These are phyloP conservation scores for Agrilus mali DNA, from an alignment of 2,888 invertebrate genomes.

Conservation along the genomic window DNA sequence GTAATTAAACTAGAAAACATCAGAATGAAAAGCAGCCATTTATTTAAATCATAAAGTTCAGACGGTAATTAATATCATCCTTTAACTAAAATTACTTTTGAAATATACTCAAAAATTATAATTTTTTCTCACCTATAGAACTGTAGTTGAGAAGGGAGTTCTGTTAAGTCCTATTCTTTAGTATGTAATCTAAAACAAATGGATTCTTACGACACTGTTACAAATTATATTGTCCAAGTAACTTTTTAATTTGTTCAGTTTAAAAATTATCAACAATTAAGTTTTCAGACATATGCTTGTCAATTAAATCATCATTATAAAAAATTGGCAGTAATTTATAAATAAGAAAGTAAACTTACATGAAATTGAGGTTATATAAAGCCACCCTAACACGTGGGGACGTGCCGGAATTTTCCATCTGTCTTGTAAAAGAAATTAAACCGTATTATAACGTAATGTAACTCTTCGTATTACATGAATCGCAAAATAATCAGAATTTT, in stretches of 20 bases:
- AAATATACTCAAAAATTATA: not conserved
- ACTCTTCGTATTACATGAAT: no score
- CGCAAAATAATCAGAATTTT: no score
- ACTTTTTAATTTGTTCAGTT: not conserved
- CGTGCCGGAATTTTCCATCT: slow-evolving; percentile 1
- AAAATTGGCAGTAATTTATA: not conserved
- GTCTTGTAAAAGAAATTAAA: not conserved
- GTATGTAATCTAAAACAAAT: not conserved
- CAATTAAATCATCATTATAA: slow-evolving; percentile 7
- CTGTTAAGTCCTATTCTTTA: not conserved
- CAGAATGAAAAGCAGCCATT: slow-evolving; percentile 5
- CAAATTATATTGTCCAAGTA: not conserved
- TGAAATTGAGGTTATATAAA: not conserved
- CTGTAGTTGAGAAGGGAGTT: not conserved
- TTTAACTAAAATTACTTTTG: not conserved
- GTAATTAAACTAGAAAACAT: not conserved
- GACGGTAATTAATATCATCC: slow-evolving; percentile 11
- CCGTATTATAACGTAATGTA: no score
- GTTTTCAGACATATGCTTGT: slow-evolving; percentile 18
- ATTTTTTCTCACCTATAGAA: not conserved
- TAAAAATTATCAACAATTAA: slow-evolving; percentile 8
- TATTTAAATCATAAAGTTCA: slow-evolving; percentile 11
- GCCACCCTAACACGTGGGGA: slow-evolving; percentile 2
- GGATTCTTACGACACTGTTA: no score
- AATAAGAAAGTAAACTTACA: not conserved